Evolutionary conservation across 1,140 invertebrate genomes (phyloP), one percentile per base, ranked within the genome.

Genomic region (Lepidurus apus): DNA sequence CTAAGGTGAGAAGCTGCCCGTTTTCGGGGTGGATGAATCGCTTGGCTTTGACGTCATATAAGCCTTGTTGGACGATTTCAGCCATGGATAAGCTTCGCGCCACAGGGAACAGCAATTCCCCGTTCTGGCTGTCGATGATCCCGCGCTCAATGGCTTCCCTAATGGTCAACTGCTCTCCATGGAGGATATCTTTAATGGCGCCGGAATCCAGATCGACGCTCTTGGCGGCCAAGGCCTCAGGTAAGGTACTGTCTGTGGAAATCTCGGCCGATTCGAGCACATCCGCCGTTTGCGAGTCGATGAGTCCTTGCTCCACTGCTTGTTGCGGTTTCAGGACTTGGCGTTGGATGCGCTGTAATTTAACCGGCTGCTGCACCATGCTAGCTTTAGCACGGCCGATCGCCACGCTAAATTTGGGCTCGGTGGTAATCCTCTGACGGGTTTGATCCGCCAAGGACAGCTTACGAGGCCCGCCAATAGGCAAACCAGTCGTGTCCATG

Each of bases 1-100:
- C 88, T 74, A 95, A 87, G 45, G 89, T 91, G 65, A 96, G 85
- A 81, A 89, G 87, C 78, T 86, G 87, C 7, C 94, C 94, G 24
- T 92, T 94, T 87, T 95, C 94, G 9, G 96, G 96, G 86, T 98
- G 95, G 78, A 96, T 90, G 80, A 98, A 92, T 84, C 92, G 93
- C 78, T 91, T 90, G 47, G 90, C 90, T 24, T 88, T 83, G n/a
- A 89, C 87, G 85, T 96, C 92, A 80, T 95, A 89, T 17, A 97
- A 86, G 79, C 95, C 95, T 85, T 95, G 93, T 81, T 91, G 88
- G 73, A 94, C 88, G 77, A 95, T 86, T 86, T 93, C 93, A 21
- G 94, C 91, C 79, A 97, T 86, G 26, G 93, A 92, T 44, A 97
- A 84, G 84, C 91, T 93, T 83, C 90, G 90, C 65, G 90, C 93